Evolutionary conservation across 2,888 invertebrate genomes (phyloP), one percentile per base, ranked within the genome.

Genomic region (Acanthacorydalis orientalis): DNA sequence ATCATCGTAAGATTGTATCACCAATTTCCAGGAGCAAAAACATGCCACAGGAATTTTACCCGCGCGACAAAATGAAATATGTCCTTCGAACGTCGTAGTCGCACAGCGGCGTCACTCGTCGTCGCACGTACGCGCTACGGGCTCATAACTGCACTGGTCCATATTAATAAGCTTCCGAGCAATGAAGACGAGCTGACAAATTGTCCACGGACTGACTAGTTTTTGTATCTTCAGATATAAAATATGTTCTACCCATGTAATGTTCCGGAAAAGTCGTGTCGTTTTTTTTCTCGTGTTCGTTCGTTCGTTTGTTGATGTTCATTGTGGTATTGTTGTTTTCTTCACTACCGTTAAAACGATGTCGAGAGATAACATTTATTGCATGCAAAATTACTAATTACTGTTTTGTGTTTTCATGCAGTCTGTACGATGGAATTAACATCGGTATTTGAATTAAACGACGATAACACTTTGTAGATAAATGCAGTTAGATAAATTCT

Each of bases 21-120:
- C 12, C 39, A 38, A 38, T 15, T 15, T 15, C 39, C 39, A 9
- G 39, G 39, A 38, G 39, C 15, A 38, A 38, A 38, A 38, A 38
- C 39, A 38, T 38, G 23, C 23, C 23, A 23, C 23, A 58, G 53
- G 51, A 51, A 54, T 55, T n/a, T 56, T 56, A 56, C 53, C 52
- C 50, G 53, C 55, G 59, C 57, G 57, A 58, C 56, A 57, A 58
- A 56, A 58, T 58, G 57, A 59, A 58, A 59, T 57, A 58, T 58
- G 57, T 55, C 57, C 54, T 57, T 54, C 54, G 55, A 53, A 52
- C 51, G 49, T 50, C 50, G 43, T 51, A 54, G 51, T 50, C 44
- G 51, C 12, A 51, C 57, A 56, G 49, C 47, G 43, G 48, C 48
- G 52, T 46, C 44, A 34, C 23, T 15, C 14, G n/a, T 10, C n/a